Percentiles rank a stretch among this genome's conserved stretches.
These are phyloP conservation scores for Eurosta solidaginis DNA, from an alignment of 1,140 invertebrate genomes.

Conservation along the genomic window DNA sequence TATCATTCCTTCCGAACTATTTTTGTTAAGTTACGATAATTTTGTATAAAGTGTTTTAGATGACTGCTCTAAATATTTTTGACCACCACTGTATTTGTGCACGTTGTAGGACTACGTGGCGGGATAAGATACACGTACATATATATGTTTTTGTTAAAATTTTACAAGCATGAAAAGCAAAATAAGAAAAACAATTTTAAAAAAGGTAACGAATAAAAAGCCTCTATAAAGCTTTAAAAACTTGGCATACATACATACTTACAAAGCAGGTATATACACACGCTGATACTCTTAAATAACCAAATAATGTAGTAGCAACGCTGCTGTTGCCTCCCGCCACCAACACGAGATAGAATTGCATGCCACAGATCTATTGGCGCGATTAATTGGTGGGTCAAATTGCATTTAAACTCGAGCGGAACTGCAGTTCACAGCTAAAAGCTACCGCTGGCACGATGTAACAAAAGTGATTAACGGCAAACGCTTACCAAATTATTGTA, in stretches of 20 bases:
- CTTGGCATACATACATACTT: no score
- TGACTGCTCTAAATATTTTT: no score
- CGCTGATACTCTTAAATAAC: no score
- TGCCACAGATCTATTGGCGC: slow-evolving; percentile 10
- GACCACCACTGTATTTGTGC: no score
- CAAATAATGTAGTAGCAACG: not conserved
- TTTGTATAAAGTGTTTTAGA: no score
- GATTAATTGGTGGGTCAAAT: slow-evolving; percentile 25
- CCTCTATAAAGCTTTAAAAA: not conserved
- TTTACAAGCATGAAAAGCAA: not conserved
- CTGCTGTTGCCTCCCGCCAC: not conserved
- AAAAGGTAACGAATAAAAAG: not conserved
- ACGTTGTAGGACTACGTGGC: no score
- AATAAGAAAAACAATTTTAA: not conserved
- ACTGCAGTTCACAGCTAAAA: not conserved
- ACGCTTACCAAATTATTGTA: not conserved
- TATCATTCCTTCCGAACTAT: no score
- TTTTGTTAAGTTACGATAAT: no score
- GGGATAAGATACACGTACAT: not conserved
- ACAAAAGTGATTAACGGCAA: slow-evolving; percentile 10
- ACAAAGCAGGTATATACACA: no score
- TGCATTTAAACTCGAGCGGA: slow-evolving; percentile 16
- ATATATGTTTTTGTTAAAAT: not conserved
- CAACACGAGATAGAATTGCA: not conserved
- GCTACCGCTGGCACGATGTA: slow-evolving; percentile 2